Evolutionary conservation across 2,113 vertebrate genomes (phyloP), one percentile per base, ranked within the genome.

Genomic region (Oceanites oceanicus): DNA sequence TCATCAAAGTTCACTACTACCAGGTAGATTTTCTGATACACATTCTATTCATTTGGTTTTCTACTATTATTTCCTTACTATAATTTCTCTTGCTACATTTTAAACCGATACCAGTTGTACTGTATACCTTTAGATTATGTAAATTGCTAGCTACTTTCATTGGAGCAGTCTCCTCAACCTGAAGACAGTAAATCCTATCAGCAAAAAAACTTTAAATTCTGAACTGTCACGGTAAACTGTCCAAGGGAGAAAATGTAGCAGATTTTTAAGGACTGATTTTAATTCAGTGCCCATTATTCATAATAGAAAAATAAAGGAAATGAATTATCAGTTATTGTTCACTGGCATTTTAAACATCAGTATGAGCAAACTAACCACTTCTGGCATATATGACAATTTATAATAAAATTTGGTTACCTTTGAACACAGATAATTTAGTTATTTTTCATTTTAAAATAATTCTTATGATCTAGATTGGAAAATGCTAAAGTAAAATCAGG

Each of bases 401-500:
- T 44, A 45, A 36, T 66, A 53, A 78, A 55, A 78, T 66, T 36
- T 59, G 40, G 19, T 86, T 55, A 56, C 13, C 12, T 55, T 36
- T 80, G 25, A 52, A 7, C 11, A 72, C n/a, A 76, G 26, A 61
- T 40, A 75, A 58, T 68, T 67, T 36, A 68, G 23, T 21, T 70
- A 52, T 36, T 79, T 88, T 84, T 53, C 1, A 9, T 70, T 65
- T 84, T 65, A 88, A 38, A 8, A 62, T 86, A 12, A 63, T 45
- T 52, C 23, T 67, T 78, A 55, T 4, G 3, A 61, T 55, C 50
- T 71, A 62, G 23, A 79, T 11, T 92, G 86, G 79, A 96, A 96
- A 94, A 79, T 59, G 56, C 75, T 86, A 34, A 90, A 94, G 73
- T 56, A 88, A 96, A 97, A 71, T 34, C 23, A 73, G 52, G 61